These are phyloP conservation scores for Harpalus rufipes DNA, from an alignment of 2,888 invertebrate genomes.

Conservation along the genomic window DNA sequence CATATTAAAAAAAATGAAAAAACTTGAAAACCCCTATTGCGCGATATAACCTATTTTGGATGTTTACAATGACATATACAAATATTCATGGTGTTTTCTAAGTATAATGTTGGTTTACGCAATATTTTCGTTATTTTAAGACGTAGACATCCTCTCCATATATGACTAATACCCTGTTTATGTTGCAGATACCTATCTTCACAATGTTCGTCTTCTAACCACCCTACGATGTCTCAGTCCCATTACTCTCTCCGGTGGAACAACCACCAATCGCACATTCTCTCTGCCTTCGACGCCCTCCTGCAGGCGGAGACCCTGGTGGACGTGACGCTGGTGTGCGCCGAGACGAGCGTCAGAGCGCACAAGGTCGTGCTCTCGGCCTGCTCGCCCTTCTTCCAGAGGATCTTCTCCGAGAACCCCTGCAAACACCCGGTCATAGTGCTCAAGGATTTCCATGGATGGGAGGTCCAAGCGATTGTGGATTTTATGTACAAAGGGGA, in stretches of 20 bases:
- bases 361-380: slow-evolving; percentile 95
- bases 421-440: slow-evolving; percentile 97
- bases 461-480: slow-evolving; percentile 93
- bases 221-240: slow-evolving; percentile 80
- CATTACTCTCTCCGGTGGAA: slow-evolving; percentile 96
- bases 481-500: slow-evolving; percentile 97
- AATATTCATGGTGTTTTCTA: too few species aligned
- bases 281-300: slow-evolving; percentile 92
- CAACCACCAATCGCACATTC: slow-evolving; percentile 93
- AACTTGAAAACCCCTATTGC: too few species aligned
- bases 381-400: slow-evolving; percentile 92
- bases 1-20: too few species aligned
- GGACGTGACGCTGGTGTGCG: slow-evolving; percentile 94
- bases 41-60: too few species aligned
- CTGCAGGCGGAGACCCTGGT: slow-evolving; percentile 92
- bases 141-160: too few species aligned
- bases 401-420: slow-evolving; percentile 93
- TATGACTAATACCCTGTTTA: too few species aligned
- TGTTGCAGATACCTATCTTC: neutral
- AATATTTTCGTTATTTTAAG: too few species aligned
- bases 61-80: too few species aligned
- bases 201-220: neutral
- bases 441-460: slow-evolving; percentile 92
- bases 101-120: too few species aligned
- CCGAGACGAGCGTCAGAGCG: slow-evolving; percentile 90